A percentile compares a stretch with the other conserved stretches of the same genome.
These are phyloP conservation scores for Corticium candelabrum DNA, from an alignment of 37 sponge, comb jelly and placozoan genomes.

Conservation along the genomic window DNA sequence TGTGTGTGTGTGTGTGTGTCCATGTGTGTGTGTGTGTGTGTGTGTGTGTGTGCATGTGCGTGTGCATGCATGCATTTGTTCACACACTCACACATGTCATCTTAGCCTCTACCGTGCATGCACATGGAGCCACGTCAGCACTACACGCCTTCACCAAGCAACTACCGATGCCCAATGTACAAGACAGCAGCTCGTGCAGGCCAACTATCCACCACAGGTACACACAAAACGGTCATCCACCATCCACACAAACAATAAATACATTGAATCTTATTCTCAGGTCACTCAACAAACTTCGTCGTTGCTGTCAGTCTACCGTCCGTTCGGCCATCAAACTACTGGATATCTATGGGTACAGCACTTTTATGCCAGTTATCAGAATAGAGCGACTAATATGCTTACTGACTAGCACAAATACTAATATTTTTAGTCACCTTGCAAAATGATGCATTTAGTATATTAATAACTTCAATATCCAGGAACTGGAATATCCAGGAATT, in stretches of 20 bases:
- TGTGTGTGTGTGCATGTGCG: background rate
- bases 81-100: background rate
- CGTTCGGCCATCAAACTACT: conserved; percentile 59
- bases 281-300: conserved; percentile 98
- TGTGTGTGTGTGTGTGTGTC: too few species aligned
- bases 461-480: too few species aligned
- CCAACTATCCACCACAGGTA: conserved; percentile 86
- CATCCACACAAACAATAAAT: too few species aligned
- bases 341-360: conserved; percentile 95
- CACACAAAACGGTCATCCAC: too few species aligned
- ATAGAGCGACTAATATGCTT: too few species aligned
- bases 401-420: too few species aligned
- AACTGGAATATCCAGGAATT: too few species aligned
- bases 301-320: conserved; percentile 87
- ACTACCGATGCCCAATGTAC: conserved; percentile 73
- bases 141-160: conserved; percentile 33
- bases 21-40: too few species aligned
- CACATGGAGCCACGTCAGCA: conserved; percentile 80
- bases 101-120: conserved; percentile 64
- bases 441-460: too few species aligned
- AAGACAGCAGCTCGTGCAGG: conserved; percentile 83
- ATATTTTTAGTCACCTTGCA: too few species aligned
- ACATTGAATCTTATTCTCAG: conserved; percentile 19
- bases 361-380: conserved; percentile 87
- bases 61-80: background rate